Evolutionary conservation across 1,140 invertebrate genomes (phyloP), one percentile per base, ranked within the genome.

Genomic region (Drosophila funebris): DNA sequence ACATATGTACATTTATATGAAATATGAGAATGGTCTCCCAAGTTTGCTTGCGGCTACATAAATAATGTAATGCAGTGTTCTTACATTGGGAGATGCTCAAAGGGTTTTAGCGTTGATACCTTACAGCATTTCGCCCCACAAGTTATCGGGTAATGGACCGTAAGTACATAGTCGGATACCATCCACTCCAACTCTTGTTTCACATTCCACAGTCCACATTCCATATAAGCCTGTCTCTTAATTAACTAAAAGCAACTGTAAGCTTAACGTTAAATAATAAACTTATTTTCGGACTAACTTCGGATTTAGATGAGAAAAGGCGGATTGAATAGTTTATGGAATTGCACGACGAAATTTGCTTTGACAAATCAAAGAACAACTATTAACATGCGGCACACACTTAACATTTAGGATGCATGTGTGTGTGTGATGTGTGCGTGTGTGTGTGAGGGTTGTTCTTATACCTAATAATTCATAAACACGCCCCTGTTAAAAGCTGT

Each of bases 401-500:
- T 66, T 56, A 60, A 66, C 68, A 77, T 72, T 78, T 72, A 72
- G 66, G 13, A 29, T 7, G 22, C 13, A 7, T 41, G 6, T 37
- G 53, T 36, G 7, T 41, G 9, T 36, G 33, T 37, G 22, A 7
- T 18, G 56, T 31, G 22, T 5, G 39, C 36, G 43, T 22, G 33
- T 29, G 56, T 41, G 36, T 56, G 57, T 69, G 7, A 16, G 13
- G 18, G 39, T 41, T 4, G 1, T 18, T 2, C 16, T 60, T 58
- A 33, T 33, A 18, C 27, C 78, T 81, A 76, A 81, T 81, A 81
- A 81, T 81, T 81, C 78, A 81, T 81, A 81, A 76, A 76, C 78
- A 81, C 73, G 78, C 73, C 73, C 78, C 78, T 68, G 57, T 60
- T 69, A 72, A 80, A 67, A 75, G 61, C 77, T 64, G 24, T 52